Conservation (phyloP, 1,140 invertebrate genomes). For the Atta cephalotes region DNA sequence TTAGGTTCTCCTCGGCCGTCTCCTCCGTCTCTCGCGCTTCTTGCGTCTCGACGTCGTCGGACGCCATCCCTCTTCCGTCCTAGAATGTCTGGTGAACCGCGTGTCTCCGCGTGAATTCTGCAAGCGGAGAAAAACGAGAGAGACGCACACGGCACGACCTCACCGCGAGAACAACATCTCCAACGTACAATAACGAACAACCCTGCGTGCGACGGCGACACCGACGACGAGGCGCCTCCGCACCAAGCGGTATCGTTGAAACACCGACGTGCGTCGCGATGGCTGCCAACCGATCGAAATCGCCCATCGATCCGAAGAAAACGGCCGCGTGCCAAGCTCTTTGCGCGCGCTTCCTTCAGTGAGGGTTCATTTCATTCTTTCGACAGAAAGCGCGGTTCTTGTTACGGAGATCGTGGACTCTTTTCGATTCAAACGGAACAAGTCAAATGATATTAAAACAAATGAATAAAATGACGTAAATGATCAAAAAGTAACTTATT, state of each 20-base stretch:
- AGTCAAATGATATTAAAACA: too few species aligned
- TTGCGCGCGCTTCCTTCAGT: not conserved
- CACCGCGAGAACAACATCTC: slow-evolving; percentile 9
- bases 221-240: slow-evolving; percentile 26
- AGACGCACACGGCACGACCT: not conserved
- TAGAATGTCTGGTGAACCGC: slow-evolving; percentile 27
- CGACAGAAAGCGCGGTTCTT: not conserved
- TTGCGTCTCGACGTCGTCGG: slow-evolving; percentile 26
- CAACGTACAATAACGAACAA: slow-evolving; percentile 4
- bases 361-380: not conserved
- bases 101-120: not conserved
- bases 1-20: slow-evolving; percentile 89
- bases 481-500: too few species aligned
- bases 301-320: slow-evolving; percentile 62
- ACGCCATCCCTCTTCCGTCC: slow-evolving; percentile 43
- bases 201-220: slow-evolving; percentile 16
- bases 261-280: slow-evolving; percentile 44
- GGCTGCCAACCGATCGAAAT: slow-evolving; percentile 63
- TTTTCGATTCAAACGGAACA: not conserved
- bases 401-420: not conserved
- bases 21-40: slow-evolving; percentile 74
- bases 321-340: not conserved
- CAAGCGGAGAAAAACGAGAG: not conserved
- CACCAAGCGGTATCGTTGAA: slow-evolving; percentile 18
- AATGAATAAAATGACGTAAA: too few species aligned